These are phyloP conservation scores for Pseudoips prasinana DNA, from an alignment of 2,888 invertebrate genomes.

Conservation along the genomic window DNA sequence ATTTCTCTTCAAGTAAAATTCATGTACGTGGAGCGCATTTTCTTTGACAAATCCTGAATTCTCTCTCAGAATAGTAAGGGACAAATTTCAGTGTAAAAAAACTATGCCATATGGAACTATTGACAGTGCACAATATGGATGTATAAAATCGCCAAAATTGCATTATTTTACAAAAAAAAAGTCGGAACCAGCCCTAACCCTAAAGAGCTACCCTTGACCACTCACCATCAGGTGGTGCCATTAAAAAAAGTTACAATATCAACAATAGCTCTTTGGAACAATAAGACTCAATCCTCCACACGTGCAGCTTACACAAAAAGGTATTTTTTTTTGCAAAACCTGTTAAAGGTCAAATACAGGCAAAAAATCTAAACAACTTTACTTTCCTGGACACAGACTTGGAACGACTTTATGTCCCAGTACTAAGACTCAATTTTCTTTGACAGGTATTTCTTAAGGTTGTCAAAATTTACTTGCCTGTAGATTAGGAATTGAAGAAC, in stretches of 20 bases:
- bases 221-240: conserved; percentile 25
- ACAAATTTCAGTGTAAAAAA: too few species aligned
- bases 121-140: too few species aligned
- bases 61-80: too few species aligned
- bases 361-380: conserved; percentile 32
- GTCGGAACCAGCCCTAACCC: conserved; percentile 7
- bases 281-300: conserved; percentile 39
- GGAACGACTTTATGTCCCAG: conserved; percentile 1
- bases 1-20: too few species aligned
- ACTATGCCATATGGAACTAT: too few species aligned
- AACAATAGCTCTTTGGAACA: conserved; percentile 35
- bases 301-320: conserved; percentile 44
- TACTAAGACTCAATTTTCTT: conserved; percentile 8
- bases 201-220: conserved; percentile 20
- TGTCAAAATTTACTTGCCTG: conserved; percentile 3
- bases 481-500: conserved; percentile 7
- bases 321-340: conserved; percentile 37
- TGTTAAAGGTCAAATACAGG: conserved; percentile 36
- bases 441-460: neutral
- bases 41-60: too few species aligned
- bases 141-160: too few species aligned
- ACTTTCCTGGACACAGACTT: conserved; percentile 1
- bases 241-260: conserved; percentile 23
- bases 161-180: too few species aligned
- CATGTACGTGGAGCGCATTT: too few species aligned